These are phyloP conservation scores for Cephalotes varians DNA, from an alignment of 2,888 invertebrate species.

Conservation along the genomic window DNA sequence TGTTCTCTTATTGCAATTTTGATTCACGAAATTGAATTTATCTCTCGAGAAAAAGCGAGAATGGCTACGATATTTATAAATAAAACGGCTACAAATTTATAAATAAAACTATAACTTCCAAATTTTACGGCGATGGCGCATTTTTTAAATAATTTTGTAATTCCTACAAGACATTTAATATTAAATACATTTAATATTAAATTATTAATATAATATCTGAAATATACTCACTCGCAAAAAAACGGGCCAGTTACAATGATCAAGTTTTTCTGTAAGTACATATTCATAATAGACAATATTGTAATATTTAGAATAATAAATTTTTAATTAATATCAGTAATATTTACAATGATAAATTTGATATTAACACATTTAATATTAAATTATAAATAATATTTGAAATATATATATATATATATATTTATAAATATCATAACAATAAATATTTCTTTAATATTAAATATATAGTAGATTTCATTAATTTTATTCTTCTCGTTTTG, in stretches of 20 bases:
- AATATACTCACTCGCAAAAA: too few species aligned
- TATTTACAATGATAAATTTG: background rate
- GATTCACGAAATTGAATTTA: background rate
- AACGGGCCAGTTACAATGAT: too few species aligned
- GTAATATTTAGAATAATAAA: background rate
- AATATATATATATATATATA: background rate
- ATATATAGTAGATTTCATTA: background rate
- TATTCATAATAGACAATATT: background rate
- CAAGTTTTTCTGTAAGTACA: too few species aligned
- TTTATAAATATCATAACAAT: background rate
- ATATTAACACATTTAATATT: background rate
- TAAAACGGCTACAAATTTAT: background rate
- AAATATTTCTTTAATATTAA: background rate
- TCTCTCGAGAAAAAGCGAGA: background rate
- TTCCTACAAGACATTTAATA: background rate
- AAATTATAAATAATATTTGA: background rate
- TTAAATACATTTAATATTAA: too few species aligned
- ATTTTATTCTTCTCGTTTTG: background rate
- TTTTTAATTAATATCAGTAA: too few species aligned
- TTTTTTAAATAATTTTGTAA: background rate
- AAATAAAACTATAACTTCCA: background rate
- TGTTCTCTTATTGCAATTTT: background rate
- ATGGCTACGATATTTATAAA: background rate
- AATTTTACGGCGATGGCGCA: background rate
- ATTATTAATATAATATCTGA: too few species aligned